Percentiles rank a stretch among this genome's conserved stretches.
phyloP scores from a whole-genome alignment of 2,888 invertebrate genomes.

The Pachliopta kotzebuea region DNA sequence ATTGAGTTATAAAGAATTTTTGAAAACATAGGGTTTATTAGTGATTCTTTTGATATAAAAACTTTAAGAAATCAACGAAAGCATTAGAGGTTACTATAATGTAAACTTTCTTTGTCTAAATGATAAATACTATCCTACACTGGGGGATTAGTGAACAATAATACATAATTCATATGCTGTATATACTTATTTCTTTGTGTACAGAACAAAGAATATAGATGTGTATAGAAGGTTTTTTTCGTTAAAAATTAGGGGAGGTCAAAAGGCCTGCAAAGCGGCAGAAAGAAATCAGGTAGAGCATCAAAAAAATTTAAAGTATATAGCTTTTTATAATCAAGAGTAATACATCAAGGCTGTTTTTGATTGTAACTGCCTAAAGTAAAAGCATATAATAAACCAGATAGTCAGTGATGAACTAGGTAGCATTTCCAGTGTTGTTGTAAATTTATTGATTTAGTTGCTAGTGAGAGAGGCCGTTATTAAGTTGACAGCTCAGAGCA shows the following conservation, averaged over 20 bases:
- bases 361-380: too few species aligned
- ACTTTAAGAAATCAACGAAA: not conserved
- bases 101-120: not conserved
- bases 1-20: not conserved
- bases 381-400: not conserved
- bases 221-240: too few species aligned
- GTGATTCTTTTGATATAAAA: not conserved
- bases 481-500: slow-evolving; percentile 30
- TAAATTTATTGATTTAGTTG: slow-evolving; percentile 35
- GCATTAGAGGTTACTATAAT: not conserved
- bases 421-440: slow-evolving; percentile 24
- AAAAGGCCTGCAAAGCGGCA: too few species aligned
- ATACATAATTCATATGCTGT: too few species aligned
- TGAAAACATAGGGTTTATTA: not conserved
- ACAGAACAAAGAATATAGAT: too few species aligned
- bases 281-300: too few species aligned
- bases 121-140: not conserved
- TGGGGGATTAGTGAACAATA: not conserved
- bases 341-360: too few species aligned
- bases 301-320: too few species aligned
- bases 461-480: slow-evolving; percentile 34
- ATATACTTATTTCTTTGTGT: too few species aligned
- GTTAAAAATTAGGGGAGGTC: too few species aligned
- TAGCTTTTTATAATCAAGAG: too few species aligned
- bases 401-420: not conserved